phyloP scores from a whole-genome alignment of 2,797 vertebrate species.

The Phalanger gymnotis region DNA sequence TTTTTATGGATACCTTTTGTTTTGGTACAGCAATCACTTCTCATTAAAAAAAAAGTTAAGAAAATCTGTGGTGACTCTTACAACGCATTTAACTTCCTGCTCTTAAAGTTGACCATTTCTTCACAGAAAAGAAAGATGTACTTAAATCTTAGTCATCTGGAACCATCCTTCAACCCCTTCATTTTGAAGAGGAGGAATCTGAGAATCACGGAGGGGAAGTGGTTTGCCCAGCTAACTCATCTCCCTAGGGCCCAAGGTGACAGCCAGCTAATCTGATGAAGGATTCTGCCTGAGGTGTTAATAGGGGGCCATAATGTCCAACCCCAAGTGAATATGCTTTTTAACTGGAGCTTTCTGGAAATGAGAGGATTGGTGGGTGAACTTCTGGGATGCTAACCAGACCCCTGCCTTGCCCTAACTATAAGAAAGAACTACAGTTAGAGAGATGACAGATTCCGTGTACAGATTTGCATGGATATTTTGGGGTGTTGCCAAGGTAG shows the following conservation, averaged over 20 bases:
- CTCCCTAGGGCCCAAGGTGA: background rate
- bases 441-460: background rate
- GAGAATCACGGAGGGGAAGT: background rate
- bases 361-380: background rate
- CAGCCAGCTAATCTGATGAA: background rate
- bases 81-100: background rate
- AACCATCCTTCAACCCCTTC: background rate
- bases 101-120: background rate
- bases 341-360: background rate
- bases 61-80: background rate
- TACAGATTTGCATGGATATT: background rate
- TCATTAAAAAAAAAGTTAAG: background rate
- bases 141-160: background rate
- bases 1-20: background rate
- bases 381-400: background rate
- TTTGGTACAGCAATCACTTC: background rate
- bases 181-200: background rate
- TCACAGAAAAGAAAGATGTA: background rate
- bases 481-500: background rate
- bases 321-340: background rate
- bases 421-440: background rate
- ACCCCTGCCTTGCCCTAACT: background rate
- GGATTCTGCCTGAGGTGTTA: background rate
- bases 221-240: background rate
- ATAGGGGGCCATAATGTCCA: background rate